A percentile compares a stretch with the other conserved stretches of the same genome.
phyloP scores from a whole-genome alignment of 2,113 vertebrate species.

The Calyptommatus sinebrachiatus region DNA sequence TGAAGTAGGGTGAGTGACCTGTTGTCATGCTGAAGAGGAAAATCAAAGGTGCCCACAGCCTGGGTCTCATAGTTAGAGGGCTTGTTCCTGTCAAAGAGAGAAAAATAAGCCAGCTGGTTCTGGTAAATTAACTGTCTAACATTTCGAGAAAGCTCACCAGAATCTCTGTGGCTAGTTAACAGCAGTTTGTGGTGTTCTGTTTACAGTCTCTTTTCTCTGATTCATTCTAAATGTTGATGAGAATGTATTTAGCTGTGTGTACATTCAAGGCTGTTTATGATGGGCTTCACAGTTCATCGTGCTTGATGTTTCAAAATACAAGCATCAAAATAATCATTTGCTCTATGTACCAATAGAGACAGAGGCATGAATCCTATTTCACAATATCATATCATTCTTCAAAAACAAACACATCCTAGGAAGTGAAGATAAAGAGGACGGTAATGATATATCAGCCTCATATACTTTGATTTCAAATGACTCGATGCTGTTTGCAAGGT shows the following conservation, averaged over 20 bases:
- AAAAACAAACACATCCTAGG: background rate
- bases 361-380: background rate
- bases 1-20: constrained; percentile 11
- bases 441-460: background rate
- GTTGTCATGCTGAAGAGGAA: background rate
- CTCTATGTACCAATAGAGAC: background rate
- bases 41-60: constrained; percentile 6
- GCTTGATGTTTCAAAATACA: background rate
- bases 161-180: constrained; percentile 2
- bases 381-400: background rate
- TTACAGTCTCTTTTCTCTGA: background rate
- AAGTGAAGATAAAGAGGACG: background rate
- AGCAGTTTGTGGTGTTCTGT: background rate
- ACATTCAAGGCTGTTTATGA: background rate
- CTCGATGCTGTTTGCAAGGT: no score
- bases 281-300: background rate
- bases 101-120: background rate
- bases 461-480: no score
- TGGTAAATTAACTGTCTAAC: constrained; percentile 22
- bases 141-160: constrained; percentile 18
- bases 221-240: constrained; percentile 21
- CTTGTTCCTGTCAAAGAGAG: background rate
- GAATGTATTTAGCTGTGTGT: background rate
- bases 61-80: constrained; percentile 3
- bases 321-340: background rate